A percentile compares a stretch with the other conserved stretches of the same genome.
phyloP scores from a whole-genome alignment of 2,797 vertebrate species.

The Bradypus variegatus region DNA sequence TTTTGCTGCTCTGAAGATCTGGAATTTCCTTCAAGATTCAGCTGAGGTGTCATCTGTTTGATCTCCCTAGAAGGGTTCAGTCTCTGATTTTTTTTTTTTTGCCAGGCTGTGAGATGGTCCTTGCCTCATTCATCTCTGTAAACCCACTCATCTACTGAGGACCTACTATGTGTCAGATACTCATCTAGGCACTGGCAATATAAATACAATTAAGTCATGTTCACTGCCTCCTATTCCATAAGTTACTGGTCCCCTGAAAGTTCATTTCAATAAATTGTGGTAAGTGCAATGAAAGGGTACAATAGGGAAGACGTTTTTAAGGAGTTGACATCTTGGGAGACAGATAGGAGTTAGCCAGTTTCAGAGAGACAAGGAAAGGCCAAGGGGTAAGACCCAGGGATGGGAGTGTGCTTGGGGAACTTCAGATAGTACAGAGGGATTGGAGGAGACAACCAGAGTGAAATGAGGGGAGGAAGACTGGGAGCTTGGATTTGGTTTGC shows the following conservation, averaged over 20 bases:
- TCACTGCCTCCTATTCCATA: neutral
- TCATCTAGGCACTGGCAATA: neutral
- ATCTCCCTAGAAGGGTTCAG: too few species aligned
- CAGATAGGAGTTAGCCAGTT: neutral
- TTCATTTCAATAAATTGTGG: neutral
- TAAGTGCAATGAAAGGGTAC: neutral
- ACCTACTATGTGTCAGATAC: neutral
- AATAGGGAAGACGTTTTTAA: neutral
- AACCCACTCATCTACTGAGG: too few species aligned
- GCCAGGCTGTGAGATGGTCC: neutral
- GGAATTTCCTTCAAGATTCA: neutral
- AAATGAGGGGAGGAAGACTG: neutral
- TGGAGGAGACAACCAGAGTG: neutral
- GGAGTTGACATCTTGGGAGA: neutral
- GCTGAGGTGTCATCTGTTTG: neutral
- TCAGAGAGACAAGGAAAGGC: neutral
- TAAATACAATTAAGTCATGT: neutral
- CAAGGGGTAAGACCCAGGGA: neutral
- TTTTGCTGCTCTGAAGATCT: neutral
- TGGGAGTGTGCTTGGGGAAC: neutral
- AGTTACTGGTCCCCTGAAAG: neutral
- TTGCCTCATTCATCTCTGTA: neutral
- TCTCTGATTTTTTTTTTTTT: neutral
- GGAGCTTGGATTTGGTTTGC: neutral
- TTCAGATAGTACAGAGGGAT: neutral